Conservation (phyloP, 1,140 invertebrate genomes). For the Saccostrea cuccullata region DNA sequence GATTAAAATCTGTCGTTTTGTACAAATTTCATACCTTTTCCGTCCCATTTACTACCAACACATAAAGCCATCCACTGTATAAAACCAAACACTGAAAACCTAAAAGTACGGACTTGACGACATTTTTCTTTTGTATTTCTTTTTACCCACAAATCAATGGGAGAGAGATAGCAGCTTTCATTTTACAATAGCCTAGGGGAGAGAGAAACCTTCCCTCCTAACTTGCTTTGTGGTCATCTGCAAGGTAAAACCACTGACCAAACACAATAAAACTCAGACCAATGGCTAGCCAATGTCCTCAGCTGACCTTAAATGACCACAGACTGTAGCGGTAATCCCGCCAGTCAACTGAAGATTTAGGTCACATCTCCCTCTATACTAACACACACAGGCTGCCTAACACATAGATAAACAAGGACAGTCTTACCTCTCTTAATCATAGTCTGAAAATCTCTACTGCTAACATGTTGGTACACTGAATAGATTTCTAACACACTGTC, state of each 20-base stretch:
- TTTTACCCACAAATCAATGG: slow-evolving; percentile 33
- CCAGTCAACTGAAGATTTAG: neutral
- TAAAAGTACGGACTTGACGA: slow-evolving; percentile 14
- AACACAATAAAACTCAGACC: neutral
- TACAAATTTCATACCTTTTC: neutral
- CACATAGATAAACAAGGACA: neutral
- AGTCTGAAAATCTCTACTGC: slow-evolving; percentile 9
- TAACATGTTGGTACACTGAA: neutral
- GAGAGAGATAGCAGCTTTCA: slow-evolving; percentile 12
- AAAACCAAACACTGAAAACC: neutral
- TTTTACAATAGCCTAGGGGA: neutral
- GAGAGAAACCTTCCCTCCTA: neutral
- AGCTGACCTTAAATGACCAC: slow-evolving; percentile 12
- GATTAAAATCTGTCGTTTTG: neutral
- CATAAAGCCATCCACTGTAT: neutral
- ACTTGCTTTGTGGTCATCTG: neutral
- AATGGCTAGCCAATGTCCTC: slow-evolving; percentile 26
- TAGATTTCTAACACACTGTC: slow-evolving; percentile 1
- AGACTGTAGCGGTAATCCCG: neutral
- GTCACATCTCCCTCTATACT: slow-evolving; percentile 7
- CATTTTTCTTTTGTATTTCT: slow-evolving; percentile 32
- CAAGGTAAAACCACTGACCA: slow-evolving; percentile 3
- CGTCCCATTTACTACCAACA: neutral
- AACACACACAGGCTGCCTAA: neutral
- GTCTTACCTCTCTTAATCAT: neutral